These are phyloP conservation scores for Tetragonula clypearis DNA, from an alignment of 1,140 invertebrate species.

Conservation along the genomic window DNA sequence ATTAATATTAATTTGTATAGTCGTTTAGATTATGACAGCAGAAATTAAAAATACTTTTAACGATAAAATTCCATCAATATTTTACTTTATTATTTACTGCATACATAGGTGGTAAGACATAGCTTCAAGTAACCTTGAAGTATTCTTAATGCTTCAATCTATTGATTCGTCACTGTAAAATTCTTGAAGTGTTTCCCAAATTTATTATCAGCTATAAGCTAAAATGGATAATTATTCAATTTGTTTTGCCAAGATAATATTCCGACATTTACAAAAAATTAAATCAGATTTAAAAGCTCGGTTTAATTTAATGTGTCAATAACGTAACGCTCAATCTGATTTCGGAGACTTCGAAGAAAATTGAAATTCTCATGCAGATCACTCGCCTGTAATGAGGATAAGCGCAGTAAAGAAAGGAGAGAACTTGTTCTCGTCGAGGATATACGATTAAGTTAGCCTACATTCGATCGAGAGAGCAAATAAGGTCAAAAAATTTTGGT, in stretches of 20 bases:
- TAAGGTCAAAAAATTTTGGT: neutral
- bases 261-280: neutral
- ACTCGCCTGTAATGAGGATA: neutral
- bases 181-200: no score
- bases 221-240: neutral
- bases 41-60: neutral
- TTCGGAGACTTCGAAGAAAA: neutral
- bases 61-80: neutral
- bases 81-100: neutral
- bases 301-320: neutral
- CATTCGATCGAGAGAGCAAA: neutral
- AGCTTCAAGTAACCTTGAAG: no score
- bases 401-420: neutral
- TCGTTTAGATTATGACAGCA: neutral
- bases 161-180: no score
- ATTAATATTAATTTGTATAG: neutral
- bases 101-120: no score
- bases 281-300: neutral
- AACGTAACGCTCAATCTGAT: neutral
- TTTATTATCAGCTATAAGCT: no score
- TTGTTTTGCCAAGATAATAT: neutral
- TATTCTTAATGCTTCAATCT: no score
- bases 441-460: neutral
- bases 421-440: neutral
- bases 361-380: neutral